Percentiles rank a stretch among this genome's conserved stretches.
phyloP scores from a whole-genome alignment of 1,140 invertebrate species.

The Asobara japonica region DNA sequence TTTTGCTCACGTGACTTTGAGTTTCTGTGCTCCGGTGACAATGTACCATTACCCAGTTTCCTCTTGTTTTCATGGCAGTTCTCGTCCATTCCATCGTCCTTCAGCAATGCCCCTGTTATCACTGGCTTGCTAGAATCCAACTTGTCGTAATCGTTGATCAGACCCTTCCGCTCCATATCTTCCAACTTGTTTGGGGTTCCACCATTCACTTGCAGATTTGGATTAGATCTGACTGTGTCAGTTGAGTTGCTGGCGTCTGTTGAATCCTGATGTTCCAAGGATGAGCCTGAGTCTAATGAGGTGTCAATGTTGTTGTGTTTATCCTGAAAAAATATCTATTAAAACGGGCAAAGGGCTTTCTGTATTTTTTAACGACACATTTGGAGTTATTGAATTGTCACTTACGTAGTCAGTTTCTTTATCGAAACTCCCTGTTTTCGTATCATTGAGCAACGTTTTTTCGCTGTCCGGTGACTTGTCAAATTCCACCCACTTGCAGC shows the following conservation, averaged over 20 bases:
- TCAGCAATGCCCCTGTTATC: conserved; percentile 74
- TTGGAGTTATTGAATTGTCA: neutral
- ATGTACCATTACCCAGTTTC: conserved; percentile 60
- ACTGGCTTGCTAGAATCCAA: conserved; percentile 72
- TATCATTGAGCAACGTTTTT: conserved; percentile 54
- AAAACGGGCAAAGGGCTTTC: conserved; percentile 6
- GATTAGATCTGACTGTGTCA: conserved; percentile 56
- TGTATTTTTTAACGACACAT: neutral
- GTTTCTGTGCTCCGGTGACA: conserved; percentile 54
- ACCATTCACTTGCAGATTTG: conserved; percentile 57
- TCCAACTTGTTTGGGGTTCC: conserved; percentile 49
- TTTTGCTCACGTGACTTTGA: conserved; percentile 37
- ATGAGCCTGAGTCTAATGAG: conserved; percentile 53
- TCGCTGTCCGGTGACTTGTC: conserved; percentile 63
- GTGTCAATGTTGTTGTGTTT: conserved; percentile 49
- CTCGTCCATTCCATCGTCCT: conserved; percentile 69
- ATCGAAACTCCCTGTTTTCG: conserved; percentile 54
- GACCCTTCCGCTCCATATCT: conserved; percentile 47
- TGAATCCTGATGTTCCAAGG: conserved; percentile 54
- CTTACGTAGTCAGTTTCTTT: conserved; percentile 60
- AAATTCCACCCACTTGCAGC: conserved; percentile 64
- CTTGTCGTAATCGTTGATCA: conserved; percentile 59
- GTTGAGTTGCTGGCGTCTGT: conserved; percentile 53
- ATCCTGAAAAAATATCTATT: conserved; percentile 36
- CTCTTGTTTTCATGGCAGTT: conserved; percentile 62